These are phyloP conservation scores for Himalopsyche tibetana DNA, from an alignment of 2,888 invertebrate species.

Conservation along the genomic window DNA sequence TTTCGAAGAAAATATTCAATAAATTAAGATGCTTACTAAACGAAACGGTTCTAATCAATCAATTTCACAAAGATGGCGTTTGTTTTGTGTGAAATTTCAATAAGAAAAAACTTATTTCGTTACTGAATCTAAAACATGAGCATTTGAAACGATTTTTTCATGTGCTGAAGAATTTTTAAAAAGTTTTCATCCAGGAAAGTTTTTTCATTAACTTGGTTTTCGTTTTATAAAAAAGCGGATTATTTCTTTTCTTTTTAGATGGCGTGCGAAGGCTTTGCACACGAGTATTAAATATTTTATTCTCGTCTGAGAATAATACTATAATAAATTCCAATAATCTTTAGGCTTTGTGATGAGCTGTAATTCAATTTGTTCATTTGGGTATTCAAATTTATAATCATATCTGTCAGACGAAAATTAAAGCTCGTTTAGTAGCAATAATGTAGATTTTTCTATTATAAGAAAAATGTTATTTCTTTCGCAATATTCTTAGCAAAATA, in stretches of 20 bases:
- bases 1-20: not conserved
- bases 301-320: not conserved
- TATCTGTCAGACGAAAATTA: too few species aligned
- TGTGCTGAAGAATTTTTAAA: not conserved
- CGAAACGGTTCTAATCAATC: not conserved
- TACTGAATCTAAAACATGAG: not conserved
- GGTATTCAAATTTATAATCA: too few species aligned
- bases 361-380: too few species aligned
- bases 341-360: not conserved
- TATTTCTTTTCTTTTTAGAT: not conserved
- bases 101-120: not conserved
- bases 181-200: not conserved
- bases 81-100: not conserved
- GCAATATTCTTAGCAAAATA: too few species aligned
- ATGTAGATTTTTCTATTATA: too few species aligned
- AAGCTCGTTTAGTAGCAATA: too few species aligned
- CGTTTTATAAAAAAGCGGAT: not conserved
- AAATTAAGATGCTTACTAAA: not conserved
- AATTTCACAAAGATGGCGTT: not conserved
- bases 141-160: constrained; percentile 12
- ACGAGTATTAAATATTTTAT: not conserved
- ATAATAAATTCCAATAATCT: not conserved
- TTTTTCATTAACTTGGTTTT: constrained; percentile 15
- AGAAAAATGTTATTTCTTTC: too few species aligned
- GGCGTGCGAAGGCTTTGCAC: not conserved